Evolutionary conservation across 2,113 vertebrate genomes (phyloP).

Genomic region (Dicerorhinus sumatrensis): DNA sequence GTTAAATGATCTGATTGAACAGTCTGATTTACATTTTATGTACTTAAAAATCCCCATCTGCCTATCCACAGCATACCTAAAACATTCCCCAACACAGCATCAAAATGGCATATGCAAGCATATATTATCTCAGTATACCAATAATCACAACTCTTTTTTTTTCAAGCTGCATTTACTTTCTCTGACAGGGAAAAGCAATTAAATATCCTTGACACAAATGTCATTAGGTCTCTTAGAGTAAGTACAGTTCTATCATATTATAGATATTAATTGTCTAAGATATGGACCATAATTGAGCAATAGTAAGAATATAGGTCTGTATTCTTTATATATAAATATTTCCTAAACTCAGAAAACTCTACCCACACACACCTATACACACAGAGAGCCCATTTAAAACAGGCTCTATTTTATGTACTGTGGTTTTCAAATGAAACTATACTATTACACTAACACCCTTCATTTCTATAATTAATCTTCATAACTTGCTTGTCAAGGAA

Average conservation of each 20-base stretch:
- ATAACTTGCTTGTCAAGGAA: constrained; percentile 54
- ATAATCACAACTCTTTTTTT: not conserved
- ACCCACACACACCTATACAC: not conserved
- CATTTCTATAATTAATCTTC: constrained; percentile 59
- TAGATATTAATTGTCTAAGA: constrained; percentile 56
- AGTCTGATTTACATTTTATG: constrained; percentile 51
- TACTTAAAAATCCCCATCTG: constrained; percentile 44
- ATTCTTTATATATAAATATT: constrained; percentile 56
- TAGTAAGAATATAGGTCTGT: constrained; percentile 13
- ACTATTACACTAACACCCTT: constrained; percentile 12
- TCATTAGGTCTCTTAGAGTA: constrained; percentile 35
- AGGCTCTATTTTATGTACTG: not conserved
- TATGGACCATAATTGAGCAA: constrained; percentile 51
- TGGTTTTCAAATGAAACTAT: constrained; percentile 49
- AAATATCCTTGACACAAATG: constrained; percentile 46
- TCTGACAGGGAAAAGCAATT: constrained; percentile 52
- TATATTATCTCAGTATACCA: constrained; percentile 11
- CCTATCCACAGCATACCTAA: constrained; percentile 44
- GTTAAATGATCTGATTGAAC: constrained; percentile 37
- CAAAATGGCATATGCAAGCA: constrained; percentile 51
- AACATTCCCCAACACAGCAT: constrained; percentile 37
- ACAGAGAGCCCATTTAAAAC: constrained; percentile 42
- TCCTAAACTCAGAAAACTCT: constrained; percentile 40
- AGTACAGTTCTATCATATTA: constrained; percentile 30
- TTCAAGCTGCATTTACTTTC: constrained; percentile 38